Percentiles rank a stretch among this genome's conserved stretches.
phyloP scores from a whole-genome alignment of 2,888 invertebrate genomes.

The Amphipyra tragopoginis region DNA sequence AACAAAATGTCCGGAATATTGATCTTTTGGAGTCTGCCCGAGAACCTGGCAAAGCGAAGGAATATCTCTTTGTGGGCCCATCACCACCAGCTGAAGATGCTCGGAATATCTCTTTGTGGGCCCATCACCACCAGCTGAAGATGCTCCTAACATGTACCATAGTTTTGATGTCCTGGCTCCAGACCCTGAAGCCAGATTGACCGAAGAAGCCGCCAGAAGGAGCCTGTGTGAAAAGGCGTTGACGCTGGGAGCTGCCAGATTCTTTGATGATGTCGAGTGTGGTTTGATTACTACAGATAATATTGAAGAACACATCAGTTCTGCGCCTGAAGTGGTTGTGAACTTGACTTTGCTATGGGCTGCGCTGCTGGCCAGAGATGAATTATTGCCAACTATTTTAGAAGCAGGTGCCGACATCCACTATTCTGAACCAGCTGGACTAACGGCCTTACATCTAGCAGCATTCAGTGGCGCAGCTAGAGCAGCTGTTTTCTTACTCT shows the following conservation, averaged over 20 bases:
- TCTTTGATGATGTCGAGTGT: conserved; percentile 94
- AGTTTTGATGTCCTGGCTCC: conserved; percentile 93
- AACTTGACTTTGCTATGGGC: conserved; percentile 93
- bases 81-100: too few relatives aligned
- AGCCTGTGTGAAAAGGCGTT: conserved; percentile 93
- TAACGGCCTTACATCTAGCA: conserved; percentile 93
- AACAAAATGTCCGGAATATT: conserved; percentile 78
- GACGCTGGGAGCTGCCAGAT: conserved; percentile 91
- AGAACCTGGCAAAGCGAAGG: conserved; percentile 89
- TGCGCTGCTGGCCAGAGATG: conserved; percentile 93
- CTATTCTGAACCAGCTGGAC: conserved; percentile 93
- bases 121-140: conserved; percentile 94
- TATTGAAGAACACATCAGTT: conserved; percentile 88
- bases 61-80: conserved; percentile 94
- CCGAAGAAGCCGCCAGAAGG: conserved; percentile 92
- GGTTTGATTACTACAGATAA: conserved; percentile 91
- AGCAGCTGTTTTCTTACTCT: conserved; percentile 92
- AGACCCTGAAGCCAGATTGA: conserved; percentile 92
- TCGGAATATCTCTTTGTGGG: conserved; percentile 94
- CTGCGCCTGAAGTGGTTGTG: conserved; percentile 92
- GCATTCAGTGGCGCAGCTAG: conserved; percentile 94
- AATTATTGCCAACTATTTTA: conserved; percentile 92
- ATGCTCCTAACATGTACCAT: conserved; percentile 94
- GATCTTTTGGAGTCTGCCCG: conserved; percentile 91
- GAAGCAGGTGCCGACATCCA: conserved; percentile 92